These are phyloP conservation scores for Melipona beecheii DNA, from an alignment of 2,888 invertebrate species.

Conservation along the genomic window DNA sequence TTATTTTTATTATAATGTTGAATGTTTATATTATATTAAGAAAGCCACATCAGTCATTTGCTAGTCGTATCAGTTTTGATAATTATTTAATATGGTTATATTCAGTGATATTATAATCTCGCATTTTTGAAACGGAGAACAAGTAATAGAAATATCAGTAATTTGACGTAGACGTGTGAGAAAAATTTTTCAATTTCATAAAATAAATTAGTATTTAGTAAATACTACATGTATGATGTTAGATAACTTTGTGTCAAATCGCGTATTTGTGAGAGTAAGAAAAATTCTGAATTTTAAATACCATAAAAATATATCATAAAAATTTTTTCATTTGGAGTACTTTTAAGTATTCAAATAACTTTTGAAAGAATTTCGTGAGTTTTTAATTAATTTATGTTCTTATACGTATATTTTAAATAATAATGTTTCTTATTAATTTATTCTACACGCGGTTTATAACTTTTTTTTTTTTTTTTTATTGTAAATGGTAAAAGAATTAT, in stretches of 20 bases:
- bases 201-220: slow-evolving; percentile 6
- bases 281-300: slow-evolving; percentile 26
- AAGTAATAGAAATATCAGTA: slow-evolving; percentile 52
- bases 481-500: too few relatives aligned
- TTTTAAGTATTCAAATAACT: background rate
- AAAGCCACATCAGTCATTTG: slow-evolving; percentile 83
- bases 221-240: slow-evolving; percentile 4
- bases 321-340: background rate
- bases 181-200: slow-evolving; percentile 3
- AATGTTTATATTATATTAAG: slow-evolving; percentile 64
- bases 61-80: slow-evolving; percentile 82
- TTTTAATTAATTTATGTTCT: background rate
- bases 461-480: slow-evolving; percentile 11
- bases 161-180: slow-evolving; percentile 10
- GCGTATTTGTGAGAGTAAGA: slow-evolving; percentile 7
- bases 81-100: slow-evolving; percentile 61
- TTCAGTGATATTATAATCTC: slow-evolving; percentile 39
- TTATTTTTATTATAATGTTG: slow-evolving; percentile 38
- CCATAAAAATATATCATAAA: too few relatives aligned
- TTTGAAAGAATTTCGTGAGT: background rate
- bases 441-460: background rate
- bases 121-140: slow-evolving; percentile 44
- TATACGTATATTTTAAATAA: background rate
- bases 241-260: background rate
- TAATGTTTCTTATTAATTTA: slow-evolving; percentile 1